A percentile compares a stretch with the other conserved stretches of the same genome.
phyloP scores from a whole-genome alignment of 2,797 vertebrate species.

The Acanthiza pusilla region DNA sequence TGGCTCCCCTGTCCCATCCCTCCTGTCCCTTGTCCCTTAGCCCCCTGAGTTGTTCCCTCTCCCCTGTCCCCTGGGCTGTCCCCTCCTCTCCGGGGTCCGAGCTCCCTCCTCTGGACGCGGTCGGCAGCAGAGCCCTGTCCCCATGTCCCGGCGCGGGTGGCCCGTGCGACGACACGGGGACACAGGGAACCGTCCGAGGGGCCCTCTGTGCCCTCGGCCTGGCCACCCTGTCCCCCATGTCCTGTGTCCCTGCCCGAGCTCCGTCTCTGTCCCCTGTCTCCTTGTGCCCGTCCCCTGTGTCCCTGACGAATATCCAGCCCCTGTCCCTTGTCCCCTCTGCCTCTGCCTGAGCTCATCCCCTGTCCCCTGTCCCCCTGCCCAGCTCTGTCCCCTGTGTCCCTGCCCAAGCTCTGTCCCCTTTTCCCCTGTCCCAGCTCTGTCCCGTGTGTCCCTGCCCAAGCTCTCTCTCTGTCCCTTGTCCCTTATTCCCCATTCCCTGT shows the following conservation, averaged over 20 bases:
- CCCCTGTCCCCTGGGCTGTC: neutral
- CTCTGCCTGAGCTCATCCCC: too few relatives aligned
- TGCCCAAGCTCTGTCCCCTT: neutral
- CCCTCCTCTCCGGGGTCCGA: neutral
- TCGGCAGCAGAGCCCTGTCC: neutral
- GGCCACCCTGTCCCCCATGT: too few relatives aligned
- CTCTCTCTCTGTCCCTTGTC: too few relatives aligned
- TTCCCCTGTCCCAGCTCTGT: neutral
- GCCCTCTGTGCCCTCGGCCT: fast-evolving
- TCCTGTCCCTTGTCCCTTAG: neutral
- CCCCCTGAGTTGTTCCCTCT: neutral
- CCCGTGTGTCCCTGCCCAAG: neutral
- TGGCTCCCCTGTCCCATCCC: too few relatives aligned
- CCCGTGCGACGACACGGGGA: fast-evolving
- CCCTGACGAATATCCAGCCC: neutral
- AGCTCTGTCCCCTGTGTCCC: neutral
- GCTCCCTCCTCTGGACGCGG: slow-evolving; percentile 6
- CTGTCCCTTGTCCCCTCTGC: neutral
- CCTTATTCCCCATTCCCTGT: too few relatives aligned
- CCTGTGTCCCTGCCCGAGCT: neutral
- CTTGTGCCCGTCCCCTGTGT: too few relatives aligned
- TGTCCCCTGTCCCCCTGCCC: neutral
- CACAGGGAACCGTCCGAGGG: neutral
- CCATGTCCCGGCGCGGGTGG: neutral
- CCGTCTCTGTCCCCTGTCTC: neutral